These are phyloP conservation scores for Drosophila sproati DNA, from an alignment of 1,140 invertebrate species.

Conservation along the genomic window DNA sequence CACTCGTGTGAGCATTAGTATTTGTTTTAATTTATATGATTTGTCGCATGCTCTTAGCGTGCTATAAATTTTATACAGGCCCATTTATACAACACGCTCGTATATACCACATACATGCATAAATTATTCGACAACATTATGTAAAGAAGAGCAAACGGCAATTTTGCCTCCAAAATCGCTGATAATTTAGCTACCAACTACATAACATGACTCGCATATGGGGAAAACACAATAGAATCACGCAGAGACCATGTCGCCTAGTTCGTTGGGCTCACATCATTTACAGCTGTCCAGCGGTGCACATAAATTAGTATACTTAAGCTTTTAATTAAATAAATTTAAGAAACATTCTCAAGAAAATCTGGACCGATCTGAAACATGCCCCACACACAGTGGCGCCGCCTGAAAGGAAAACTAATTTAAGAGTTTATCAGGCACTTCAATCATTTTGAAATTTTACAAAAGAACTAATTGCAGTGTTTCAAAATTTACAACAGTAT, in stretches of 20 bases:
- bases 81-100: not conserved
- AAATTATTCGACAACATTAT: conserved; percentile 37
- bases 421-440: conserved; percentile 12
- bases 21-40: conserved; percentile 65
- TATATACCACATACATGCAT: conserved; percentile 35
- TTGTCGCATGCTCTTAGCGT: conserved; percentile 29
- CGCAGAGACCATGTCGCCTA: conserved; percentile 3
- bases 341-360: conserved; percentile 27
- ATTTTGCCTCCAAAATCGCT: conserved; percentile 41
- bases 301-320: conserved; percentile 73
- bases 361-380: conserved; percentile 18
- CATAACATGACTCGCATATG: conserved; percentile 24
- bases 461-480: no score
- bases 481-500: no score
- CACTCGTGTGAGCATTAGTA: conserved; percentile 10
- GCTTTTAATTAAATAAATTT: conserved; percentile 75
- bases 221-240: conserved; percentile 59
- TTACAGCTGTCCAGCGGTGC: conserved; percentile 26
- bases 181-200: conserved; percentile 19
- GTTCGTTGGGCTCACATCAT: conserved; percentile 16
- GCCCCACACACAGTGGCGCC: not conserved
- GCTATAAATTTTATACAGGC: conserved; percentile 47
- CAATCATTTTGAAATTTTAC: not conserved
- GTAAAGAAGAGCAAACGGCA: conserved; percentile 7
- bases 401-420: conserved; percentile 1